A percentile compares a stretch with the other conserved stretches of the same genome.
phyloP scores from a whole-genome alignment of 2,888 invertebrate species.

The Mimas tiliae region DNA sequence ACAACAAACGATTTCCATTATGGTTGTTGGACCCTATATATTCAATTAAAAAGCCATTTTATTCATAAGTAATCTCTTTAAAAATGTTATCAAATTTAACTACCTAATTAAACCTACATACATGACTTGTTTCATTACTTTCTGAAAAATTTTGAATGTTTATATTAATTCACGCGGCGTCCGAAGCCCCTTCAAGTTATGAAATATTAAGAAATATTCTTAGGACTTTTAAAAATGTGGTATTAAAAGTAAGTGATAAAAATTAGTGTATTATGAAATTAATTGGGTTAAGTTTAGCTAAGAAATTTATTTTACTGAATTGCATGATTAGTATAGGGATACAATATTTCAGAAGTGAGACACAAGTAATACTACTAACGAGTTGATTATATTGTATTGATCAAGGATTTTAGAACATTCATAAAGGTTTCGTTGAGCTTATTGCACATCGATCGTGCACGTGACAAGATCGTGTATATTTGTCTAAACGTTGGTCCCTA shows the following conservation, averaged over 20 bases:
- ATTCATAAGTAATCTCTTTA: conserved; percentile 80
- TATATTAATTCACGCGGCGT: conserved; percentile 69
- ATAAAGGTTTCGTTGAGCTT: conserved; percentile 62
- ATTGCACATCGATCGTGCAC: conserved; percentile 61
- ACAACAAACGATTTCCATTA: conserved; percentile 64
- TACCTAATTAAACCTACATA: conserved; percentile 76
- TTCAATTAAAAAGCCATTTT: conserved; percentile 80
- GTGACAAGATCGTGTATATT: conserved; percentile 77
- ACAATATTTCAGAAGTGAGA: not conserved
- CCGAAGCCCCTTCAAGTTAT: conserved; percentile 45
- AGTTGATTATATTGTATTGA: conserved; percentile 32
- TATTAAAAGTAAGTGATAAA: conserved; percentile 2
- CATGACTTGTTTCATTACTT: conserved; percentile 67
- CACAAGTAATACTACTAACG: not conserved
- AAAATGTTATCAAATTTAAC: conserved; percentile 81
- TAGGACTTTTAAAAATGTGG: not conserved
- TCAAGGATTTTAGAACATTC: conserved; percentile 42
- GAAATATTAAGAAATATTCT: conserved; percentile 12
- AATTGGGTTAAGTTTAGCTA: conserved; percentile 17
- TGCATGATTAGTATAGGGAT: conserved; percentile 15
- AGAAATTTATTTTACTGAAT: conserved; percentile 23
- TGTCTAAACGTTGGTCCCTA: conserved; percentile 84
- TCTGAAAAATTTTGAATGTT: conserved; percentile 67
- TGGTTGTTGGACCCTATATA: conserved; percentile 80
- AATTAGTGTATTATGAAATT: not conserved